Conservation (phyloP, 2,888 invertebrate genomes). For the Chymomyza amoena region DNA sequence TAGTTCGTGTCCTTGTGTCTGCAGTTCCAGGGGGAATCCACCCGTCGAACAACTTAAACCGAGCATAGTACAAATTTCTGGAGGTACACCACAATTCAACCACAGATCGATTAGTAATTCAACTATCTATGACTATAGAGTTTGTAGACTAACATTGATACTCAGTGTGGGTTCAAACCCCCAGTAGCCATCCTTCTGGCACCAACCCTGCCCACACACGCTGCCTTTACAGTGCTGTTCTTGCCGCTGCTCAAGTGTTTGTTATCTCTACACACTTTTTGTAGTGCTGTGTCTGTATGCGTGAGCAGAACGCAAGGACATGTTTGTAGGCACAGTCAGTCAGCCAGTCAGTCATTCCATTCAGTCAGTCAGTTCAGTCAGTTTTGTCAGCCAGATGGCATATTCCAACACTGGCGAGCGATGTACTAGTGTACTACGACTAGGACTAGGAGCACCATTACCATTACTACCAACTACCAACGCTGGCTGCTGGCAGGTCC, state of each 20-base stretch:
- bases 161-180: no score
- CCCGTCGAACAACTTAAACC: no score
- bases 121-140: no score
- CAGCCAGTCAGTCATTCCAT: not conserved
- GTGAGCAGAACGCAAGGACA: conserved; percentile 31
- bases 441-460: not conserved
- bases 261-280: conserved; percentile 26
- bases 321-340: conserved; percentile 36
- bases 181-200: not conserved
- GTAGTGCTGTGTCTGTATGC: not conserved
- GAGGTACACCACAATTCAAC: no score
- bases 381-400: not conserved
- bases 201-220: conserved; percentile 12
- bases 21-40: no score
- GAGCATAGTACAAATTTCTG: no score
- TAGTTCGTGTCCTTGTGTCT: no score
- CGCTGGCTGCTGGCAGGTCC: conserved; percentile 50
- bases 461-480: not conserved
- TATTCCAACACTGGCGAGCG: not conserved
- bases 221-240: conserved; percentile 16
- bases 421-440: not conserved
- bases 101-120: no score
- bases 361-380: not conserved
- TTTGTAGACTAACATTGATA: no score
- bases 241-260: conserved; percentile 36